phyloP scores from a whole-genome alignment of 2,888 invertebrate genomes.

The Hypena proboscidalis region DNA sequence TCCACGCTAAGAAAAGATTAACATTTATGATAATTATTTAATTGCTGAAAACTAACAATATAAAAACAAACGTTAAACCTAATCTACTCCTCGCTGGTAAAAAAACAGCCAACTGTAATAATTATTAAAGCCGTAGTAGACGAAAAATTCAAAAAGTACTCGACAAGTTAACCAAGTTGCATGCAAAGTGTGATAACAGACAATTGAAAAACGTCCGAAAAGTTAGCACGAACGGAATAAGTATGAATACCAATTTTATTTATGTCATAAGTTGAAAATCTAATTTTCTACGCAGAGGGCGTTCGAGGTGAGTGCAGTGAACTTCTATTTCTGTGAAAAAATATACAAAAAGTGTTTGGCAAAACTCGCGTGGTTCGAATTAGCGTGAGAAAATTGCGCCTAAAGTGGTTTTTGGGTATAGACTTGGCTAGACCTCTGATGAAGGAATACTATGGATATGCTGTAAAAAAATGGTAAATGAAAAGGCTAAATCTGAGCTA shows the following conservation, averaged over 20 bases:
- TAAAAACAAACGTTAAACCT: slow-evolving; percentile 9
- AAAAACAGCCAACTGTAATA: slow-evolving; percentile 17
- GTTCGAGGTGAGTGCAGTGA: slow-evolving; percentile 65
- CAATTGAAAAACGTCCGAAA: slow-evolving; percentile 39
- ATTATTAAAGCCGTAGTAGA: slow-evolving; percentile 43
- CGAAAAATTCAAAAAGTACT: slow-evolving; percentile 25
- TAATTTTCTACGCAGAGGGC: slow-evolving; percentile 62
- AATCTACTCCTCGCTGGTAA: slow-evolving; percentile 1
- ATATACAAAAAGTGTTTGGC: slow-evolving; percentile 73
- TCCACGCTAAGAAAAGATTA: background rate
- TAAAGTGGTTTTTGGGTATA: slow-evolving; percentile 32
- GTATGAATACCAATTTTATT: slow-evolving; percentile 23
- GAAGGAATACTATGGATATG: no score
- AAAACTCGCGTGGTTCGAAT: slow-evolving; percentile 64
- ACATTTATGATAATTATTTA: no score
- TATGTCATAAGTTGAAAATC: slow-evolving; percentile 51
- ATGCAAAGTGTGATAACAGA: slow-evolving; percentile 43
- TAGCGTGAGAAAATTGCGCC: slow-evolving; percentile 60
- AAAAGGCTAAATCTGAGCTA: no score
- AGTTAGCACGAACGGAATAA: slow-evolving; percentile 33
- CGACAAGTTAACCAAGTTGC: slow-evolving; percentile 31
- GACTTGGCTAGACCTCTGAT: slow-evolving; percentile 35
- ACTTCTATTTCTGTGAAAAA: slow-evolving; percentile 64
- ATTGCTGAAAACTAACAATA: no score
- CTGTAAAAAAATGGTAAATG: no score